Evolutionary conservation across 1,140 invertebrate genomes (phyloP), one percentile per base, ranked within the genome.

Genomic region (Batillaria attramentaria): DNA sequence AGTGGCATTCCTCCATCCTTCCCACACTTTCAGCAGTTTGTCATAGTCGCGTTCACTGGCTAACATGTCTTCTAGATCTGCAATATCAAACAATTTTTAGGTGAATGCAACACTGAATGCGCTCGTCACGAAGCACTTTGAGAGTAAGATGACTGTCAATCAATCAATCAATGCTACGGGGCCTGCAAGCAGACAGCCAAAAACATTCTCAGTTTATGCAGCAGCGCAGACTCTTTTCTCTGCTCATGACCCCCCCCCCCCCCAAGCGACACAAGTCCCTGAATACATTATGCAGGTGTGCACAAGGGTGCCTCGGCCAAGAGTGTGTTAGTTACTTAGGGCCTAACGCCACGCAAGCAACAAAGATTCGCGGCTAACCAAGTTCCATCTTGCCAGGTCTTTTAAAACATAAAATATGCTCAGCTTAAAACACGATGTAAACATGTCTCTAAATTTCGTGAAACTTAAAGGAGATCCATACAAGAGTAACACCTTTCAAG

Each of bases 1-100:
- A 31, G 93, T 91, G 1, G 89, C 91, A 79, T 96, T 94, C 72
- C 95, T 92, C 94, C 96, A 97, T 74, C 94, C 93, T 82, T 92
- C 92, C 96, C 96, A 97, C 4, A 83, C 87, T 60, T 85, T 79
- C 20, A 82, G 73, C 10, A 87, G 68, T 31, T 81, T 42, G 72
- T 72, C 80, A 54, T 81, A 84, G 72, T 89, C 82, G 3, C 83
- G 77, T 18, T 87, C 87, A 6, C 68, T 81, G 16, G 85, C 79
- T 72, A 90, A 42, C 0, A 89, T 69, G 57, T 84, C 42, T 16
- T 86, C 86, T 35, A 90, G 74, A 50, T 85, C 89, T 90, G 77
- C 3, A 77, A 74, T 39, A 0, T 18, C 42, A 6, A n/a, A 66
- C 33, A 66, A 70, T 70, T 24, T 33, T 33, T 39, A 35, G 18